These are phyloP conservation scores for Tetragnatha montana DNA, from an alignment of 2,888 invertebrate genomes.

Conservation along the genomic window DNA sequence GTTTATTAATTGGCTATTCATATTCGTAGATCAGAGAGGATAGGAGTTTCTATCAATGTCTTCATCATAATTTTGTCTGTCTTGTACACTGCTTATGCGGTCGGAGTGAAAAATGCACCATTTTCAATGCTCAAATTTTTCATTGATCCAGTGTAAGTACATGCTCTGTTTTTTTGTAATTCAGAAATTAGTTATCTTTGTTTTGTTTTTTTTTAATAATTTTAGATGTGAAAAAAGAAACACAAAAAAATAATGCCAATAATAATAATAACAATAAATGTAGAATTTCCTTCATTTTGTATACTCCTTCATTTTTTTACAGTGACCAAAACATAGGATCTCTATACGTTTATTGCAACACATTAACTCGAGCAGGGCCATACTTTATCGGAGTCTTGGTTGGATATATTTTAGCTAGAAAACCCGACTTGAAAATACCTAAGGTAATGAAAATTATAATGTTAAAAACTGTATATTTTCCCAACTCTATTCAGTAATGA, in stretches of 20 bases:
- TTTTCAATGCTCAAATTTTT: neutral
- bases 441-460: conserved; percentile 6
- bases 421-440: conserved; percentile 21
- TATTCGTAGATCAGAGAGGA: too few relatives aligned
- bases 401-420: conserved; percentile 25
- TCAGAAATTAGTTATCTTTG: too few relatives aligned
- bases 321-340: neutral
- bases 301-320: neutral
- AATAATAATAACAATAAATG: too few relatives aligned
- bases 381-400: conserved; percentile 27
- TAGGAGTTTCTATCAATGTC: neutral
- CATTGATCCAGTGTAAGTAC: conserved; percentile 11
- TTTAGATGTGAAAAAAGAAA: too few relatives aligned
- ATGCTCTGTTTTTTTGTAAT: too few relatives aligned
- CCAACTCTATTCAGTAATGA: too few relatives aligned
- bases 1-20: too few relatives aligned
- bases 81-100: neutral
- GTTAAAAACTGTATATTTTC: too few relatives aligned
- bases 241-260: too few relatives aligned
- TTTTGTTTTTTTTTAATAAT: too few relatives aligned
- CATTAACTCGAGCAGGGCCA: conserved; percentile 14
- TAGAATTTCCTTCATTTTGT: too few relatives aligned
- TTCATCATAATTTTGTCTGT: neutral
- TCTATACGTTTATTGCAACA: conserved; percentile 4
- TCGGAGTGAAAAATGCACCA: too few relatives aligned